Percentiles rank a stretch among this genome's conserved stretches.
Conservation (phyloP, 2,113 vertebrate genomes). For the Zosterops pallidus region DNA sequence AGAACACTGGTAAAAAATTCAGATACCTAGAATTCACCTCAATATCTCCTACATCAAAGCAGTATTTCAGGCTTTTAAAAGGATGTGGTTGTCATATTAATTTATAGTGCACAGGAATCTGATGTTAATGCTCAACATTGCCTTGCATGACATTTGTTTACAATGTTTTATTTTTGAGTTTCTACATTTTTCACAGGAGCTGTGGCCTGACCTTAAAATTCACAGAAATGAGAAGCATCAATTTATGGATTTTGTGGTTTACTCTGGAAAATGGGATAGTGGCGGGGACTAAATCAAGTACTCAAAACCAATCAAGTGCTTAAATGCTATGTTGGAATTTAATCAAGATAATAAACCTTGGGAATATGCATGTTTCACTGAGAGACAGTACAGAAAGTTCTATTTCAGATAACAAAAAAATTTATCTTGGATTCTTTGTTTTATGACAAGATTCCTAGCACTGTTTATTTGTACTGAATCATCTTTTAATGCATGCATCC, state of each 20-base stretch:
- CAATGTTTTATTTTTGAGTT: not conserved
- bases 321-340: constrained; percentile 5
- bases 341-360: constrained; percentile 24
- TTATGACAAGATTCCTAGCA: not conserved
- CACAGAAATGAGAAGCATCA: not conserved
- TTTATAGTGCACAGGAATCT: not conserved
- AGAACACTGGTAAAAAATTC: not conserved
- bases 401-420: not conserved
- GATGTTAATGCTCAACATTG: not conserved
- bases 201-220: constrained; percentile 5
- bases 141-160: not conserved
- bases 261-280: not conserved
- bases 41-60: not conserved
- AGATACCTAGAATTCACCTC: not conserved
- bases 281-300: not conserved
- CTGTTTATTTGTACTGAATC: not conserved
- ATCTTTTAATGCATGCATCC: not conserved
- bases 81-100: not conserved
- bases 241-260: not conserved
- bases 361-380: not conserved
- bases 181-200: not conserved
- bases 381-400: not conserved
- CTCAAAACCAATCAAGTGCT: constrained; percentile 18
- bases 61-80: not conserved
- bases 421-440: not conserved